phyloP scores from a whole-genome alignment of 2,113 vertebrate species.

The Protobothrops flavoviridis region DNA sequence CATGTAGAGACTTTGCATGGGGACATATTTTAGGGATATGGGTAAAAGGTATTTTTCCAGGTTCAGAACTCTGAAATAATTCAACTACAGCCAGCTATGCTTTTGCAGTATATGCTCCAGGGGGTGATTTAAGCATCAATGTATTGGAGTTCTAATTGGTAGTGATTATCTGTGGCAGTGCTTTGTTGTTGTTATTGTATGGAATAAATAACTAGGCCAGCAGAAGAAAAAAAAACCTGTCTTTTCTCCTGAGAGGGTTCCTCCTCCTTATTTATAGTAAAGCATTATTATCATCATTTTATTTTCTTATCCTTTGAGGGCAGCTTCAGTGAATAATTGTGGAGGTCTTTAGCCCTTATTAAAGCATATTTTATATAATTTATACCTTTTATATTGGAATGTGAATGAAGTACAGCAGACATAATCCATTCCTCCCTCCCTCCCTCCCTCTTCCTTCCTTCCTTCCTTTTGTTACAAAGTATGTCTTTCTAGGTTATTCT shows the following conservation, averaged over 20 bases:
- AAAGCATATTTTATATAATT: constrained; percentile 50
- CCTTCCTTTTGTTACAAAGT: not conserved
- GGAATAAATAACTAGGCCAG: not conserved
- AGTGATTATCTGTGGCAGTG: constrained; percentile 14
- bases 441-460: constrained; percentile 51
- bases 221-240: constrained; percentile 15
- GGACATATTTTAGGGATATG: not conserved
- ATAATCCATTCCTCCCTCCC: constrained; percentile 20
- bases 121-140: constrained; percentile 43
- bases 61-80: not conserved
- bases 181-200: constrained; percentile 4
- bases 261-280: constrained; percentile 60
- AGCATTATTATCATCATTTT: constrained; percentile 61
- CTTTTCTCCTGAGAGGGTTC: constrained; percentile 44
- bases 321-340: constrained; percentile 65
- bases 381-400: constrained; percentile 65
- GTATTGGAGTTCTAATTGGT: constrained; percentile 25
- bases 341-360: constrained; percentile 61
- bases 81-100: not conserved
- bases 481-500: constrained; percentile 46
- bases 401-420: constrained; percentile 37
- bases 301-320: constrained; percentile 68
- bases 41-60: not conserved
- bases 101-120: not conserved
- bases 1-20: not conserved